Conservation (phyloP, 2,888 invertebrate species). For the Rotaria macrura region DNA sequence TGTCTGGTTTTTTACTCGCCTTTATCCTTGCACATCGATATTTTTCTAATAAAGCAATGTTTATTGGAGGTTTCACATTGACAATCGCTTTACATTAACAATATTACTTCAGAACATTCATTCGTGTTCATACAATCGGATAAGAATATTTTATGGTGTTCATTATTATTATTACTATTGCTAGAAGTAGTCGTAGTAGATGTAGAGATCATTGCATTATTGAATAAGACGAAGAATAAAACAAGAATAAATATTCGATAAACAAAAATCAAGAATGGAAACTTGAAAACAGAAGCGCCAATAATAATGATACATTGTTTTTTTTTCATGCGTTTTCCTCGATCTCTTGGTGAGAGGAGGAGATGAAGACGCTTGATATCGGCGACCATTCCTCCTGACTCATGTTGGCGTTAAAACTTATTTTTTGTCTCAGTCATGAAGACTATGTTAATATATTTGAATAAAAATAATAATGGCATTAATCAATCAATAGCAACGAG, state of each 20-base stretch:
- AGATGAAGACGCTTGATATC: background rate
- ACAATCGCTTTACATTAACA: background rate
- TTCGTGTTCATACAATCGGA: too few species aligned
- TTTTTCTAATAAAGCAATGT: background rate
- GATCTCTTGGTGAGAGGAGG: background rate
- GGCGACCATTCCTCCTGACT: background rate
- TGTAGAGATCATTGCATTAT: too few species aligned
- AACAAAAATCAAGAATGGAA: background rate
- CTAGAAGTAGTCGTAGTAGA: too few species aligned
- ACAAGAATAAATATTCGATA: too few species aligned
- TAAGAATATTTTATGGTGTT: too few species aligned
- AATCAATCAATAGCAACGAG: background rate
- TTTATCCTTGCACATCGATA: background rate
- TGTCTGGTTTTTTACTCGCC: background rate
- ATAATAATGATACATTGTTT: background rate
- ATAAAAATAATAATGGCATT: background rate
- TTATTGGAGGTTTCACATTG: background rate
- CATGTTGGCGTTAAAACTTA: background rate
- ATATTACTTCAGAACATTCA: background rate
- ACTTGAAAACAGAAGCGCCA: background rate
- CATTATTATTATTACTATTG: too few species aligned
- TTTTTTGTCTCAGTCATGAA: background rate
- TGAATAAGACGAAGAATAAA: too few species aligned
- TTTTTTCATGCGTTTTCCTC: background rate
- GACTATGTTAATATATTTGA: background rate